Evolutionary conservation across 2,113 vertebrate species (phyloP), one percentile per base, ranked within the genome.

Genomic region (Notechis scutatus): DNA sequence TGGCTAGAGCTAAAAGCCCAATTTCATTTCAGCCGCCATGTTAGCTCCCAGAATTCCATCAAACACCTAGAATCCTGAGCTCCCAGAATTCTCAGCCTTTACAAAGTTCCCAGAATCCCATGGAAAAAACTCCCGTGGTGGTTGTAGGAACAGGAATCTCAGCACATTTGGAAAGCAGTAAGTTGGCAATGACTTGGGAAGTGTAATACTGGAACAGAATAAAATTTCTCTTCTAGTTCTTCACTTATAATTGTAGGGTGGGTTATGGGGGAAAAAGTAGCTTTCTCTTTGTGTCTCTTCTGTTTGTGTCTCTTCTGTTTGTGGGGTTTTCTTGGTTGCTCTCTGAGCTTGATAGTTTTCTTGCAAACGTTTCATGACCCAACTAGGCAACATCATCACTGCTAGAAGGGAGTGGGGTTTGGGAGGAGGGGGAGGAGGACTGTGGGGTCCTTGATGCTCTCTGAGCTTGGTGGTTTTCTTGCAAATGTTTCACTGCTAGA

Each of bases 51-150:
- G 64, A 69, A 69, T 69, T 69, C 61, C 11, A n/a, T 2, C 4
- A 4, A 69, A n/a, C 64, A 14, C 29, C 29, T 11, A 34, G 9
- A 26, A 61, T 61, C 24, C 59, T 29, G 9, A 64, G 10, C 26
- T 26, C 59, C 59, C 59, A 61, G 64, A 69, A n/a, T 34, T 69
- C 12, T 50, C 47, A 50, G 47, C 47, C 9, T 50, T 50, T 50
- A 50, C 8, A 0, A n/a, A 34, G 14, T 3, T 15, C 4, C 4
- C 64, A 69, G 24, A 61, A 61, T 61, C 24, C 59, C 59, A 61
- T 10, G 4, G 1, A 23, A 23, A 23, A n/a, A 74, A 34, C n/a
- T n/a, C n/a, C 0, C 29, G 1, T n/a, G 14, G n/a, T 18, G 64
- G n/a, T 74, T 74, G 64, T 34, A 34, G 64, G 69, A 74, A 18